Conservation (phyloP, 1,140 invertebrate genomes). For the Drosophila obscura region DNA sequence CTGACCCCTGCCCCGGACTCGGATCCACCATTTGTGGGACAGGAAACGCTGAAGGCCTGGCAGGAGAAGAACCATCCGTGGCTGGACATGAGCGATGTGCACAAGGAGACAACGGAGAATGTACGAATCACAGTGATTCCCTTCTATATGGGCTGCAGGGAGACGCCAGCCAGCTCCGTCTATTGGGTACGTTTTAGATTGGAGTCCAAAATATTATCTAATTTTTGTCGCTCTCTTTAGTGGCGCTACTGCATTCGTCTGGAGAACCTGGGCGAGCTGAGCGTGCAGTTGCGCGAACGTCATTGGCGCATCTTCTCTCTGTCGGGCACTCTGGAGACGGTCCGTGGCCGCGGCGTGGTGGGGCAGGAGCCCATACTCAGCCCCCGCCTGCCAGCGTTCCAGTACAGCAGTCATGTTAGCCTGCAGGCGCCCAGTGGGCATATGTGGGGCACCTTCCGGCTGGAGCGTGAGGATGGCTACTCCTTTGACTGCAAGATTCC, state of each 20-base stretch:
- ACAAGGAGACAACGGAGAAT: constrained; percentile 98
- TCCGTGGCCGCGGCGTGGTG: constrained; percentile 96
- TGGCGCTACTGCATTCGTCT: constrained; percentile 98
- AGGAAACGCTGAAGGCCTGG: constrained; percentile 96
- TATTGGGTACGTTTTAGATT: constrained; percentile 91
- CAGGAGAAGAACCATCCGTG: constrained; percentile 99
- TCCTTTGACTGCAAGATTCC: constrained; percentile 98
- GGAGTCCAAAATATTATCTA: not conserved
- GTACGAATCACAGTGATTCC: constrained; percentile 98
- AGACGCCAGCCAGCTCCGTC: constrained; percentile 94
- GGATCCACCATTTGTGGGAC: constrained; percentile 94
- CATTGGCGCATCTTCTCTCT: constrained; percentile 98
- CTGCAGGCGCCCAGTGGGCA: constrained; percentile 98
- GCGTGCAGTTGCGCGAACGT: constrained; percentile 95
- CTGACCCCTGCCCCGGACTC: constrained; percentile 89
- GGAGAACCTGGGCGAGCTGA: constrained; percentile 95
- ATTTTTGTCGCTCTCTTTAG: constrained; percentile 84
- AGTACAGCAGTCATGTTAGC: constrained; percentile 98
- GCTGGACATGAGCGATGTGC: constrained; percentile 98
- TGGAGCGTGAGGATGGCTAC: constrained; percentile 98
- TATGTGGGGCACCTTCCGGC: constrained; percentile 99
- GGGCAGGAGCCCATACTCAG: constrained; percentile 97
- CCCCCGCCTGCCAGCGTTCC: constrained; percentile 94
- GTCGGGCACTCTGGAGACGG: constrained; percentile 97
- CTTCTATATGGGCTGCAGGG: constrained; percentile 93